Conservation (phyloP, 2,113 vertebrate genomes). For the Zosterops hypoxanthus region DNA sequence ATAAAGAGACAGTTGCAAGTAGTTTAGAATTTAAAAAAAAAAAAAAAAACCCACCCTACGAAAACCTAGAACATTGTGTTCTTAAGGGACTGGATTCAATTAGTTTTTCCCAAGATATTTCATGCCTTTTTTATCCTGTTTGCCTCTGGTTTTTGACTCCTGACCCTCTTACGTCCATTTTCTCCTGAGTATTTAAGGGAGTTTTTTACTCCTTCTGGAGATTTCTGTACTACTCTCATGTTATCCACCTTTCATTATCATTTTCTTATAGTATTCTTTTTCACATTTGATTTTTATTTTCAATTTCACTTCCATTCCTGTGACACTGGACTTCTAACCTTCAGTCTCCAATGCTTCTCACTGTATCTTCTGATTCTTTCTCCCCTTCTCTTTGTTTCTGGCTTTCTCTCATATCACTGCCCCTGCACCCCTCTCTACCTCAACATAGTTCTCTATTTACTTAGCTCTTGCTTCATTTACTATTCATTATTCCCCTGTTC, state of each 20-base stretch:
- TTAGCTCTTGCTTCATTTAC: slow-evolving; percentile 5
- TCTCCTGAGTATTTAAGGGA: not conserved
- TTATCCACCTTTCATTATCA: not conserved
- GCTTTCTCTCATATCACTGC: not conserved
- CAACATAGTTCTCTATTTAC: not conserved
- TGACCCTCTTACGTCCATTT: not conserved
- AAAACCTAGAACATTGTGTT: not conserved
- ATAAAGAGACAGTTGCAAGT: not conserved
- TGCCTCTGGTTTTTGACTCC: not conserved
- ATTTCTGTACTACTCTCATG: not conserved
- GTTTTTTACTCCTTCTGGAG: not conserved
- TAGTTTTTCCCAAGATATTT: not conserved
- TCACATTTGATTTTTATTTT: not conserved
- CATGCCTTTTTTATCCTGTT: not conserved
- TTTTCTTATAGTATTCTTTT: not conserved
- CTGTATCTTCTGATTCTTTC: not conserved
- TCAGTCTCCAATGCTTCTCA: not conserved
- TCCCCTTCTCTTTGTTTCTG: not conserved
- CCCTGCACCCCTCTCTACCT: not conserved
- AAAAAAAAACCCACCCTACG: not conserved
- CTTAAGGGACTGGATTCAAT: not conserved
- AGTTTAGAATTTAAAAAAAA: not conserved
- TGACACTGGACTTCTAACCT: not conserved
- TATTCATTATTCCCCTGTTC: slow-evolving; percentile 27
- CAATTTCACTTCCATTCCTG: not conserved